Evolutionary conservation across 2,113 vertebrate species (phyloP), one percentile per base, ranked within the genome.

Genomic region (Corvus moneduloides): DNA sequence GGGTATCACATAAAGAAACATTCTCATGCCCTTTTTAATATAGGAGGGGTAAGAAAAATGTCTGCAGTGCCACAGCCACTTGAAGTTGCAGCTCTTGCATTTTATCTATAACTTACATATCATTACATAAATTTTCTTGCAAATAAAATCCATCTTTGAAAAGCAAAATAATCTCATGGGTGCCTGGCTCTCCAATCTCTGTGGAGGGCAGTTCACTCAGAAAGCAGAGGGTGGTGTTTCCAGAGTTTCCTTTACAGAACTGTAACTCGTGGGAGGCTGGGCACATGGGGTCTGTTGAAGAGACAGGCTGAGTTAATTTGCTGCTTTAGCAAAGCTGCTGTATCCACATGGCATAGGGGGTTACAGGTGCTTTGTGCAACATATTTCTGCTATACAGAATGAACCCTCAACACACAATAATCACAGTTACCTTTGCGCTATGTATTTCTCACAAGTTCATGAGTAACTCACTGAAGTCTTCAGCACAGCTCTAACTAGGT

Each of bases 181-280:
- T 6, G 63, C 62, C 16, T 0, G 0, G 28, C 17, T 33, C 16
- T 39, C 26, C 61, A n/a, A 16, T 2, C 64, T 77, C 56, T 0
- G 0, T 3, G 48, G 64, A 62, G 14, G n/a, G 77, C 17, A 69
- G 58, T 16, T 76, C 48, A 44, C 48, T n/a, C 52, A 54, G 64
- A 84, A 81, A 86, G 76, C 76, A 87, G 56, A 63, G 61, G 30
- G 24, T 49, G 54, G 4, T 46, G 49, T 72, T 66, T 35, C 51
- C 61, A 63, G 55, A 58, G 59, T 21, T 93, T 93, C 35, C 35
- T 77, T 83, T 33, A 48, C 0, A 0, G 66, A 74, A 35, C 18
- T 83, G 52, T 28, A 51, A 39, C 22, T 10, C 28, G 51, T 8
- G 15, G 74, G 18, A 58, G 33, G 41, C 32, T 32, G 58, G 22